A percentile compares a stretch with the other conserved stretches of the same genome.
phyloP scores from a whole-genome alignment of 2,888 invertebrate genomes.

The Cephalotes varians region DNA sequence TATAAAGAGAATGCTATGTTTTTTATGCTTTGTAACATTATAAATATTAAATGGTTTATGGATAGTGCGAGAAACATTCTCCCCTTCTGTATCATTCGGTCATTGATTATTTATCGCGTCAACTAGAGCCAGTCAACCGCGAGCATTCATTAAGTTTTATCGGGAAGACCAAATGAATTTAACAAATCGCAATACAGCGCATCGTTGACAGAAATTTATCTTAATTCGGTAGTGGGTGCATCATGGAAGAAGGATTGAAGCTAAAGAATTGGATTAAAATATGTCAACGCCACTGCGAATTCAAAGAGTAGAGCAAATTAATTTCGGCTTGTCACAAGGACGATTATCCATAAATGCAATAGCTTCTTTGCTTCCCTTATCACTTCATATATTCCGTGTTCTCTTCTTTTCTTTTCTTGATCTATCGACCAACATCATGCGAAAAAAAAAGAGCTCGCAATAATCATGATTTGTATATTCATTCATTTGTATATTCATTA shows the following conservation, averaged over 20 bases:
- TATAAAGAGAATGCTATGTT: conserved; percentile 59
- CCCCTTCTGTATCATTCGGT: conserved; percentile 64
- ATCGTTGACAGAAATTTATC: conserved; percentile 78
- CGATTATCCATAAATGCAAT: conserved; percentile 83
- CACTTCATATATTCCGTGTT: conserved; percentile 42
- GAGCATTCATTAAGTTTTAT: conserved; percentile 71
- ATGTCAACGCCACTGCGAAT: conserved; percentile 76
- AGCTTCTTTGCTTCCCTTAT: conserved; percentile 73
- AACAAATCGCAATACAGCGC: conserved; percentile 68
- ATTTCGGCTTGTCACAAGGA: conserved; percentile 81
- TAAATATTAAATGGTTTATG: conserved; percentile 83
- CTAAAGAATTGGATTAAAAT: conserved; percentile 84
- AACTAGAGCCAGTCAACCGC: conserved; percentile 73
- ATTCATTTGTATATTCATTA: conserved; percentile 69
- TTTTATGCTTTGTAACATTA: conserved; percentile 78
- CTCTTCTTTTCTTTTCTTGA: conserved; percentile 2
- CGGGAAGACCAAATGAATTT: conserved; percentile 70
- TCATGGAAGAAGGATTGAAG: conserved; percentile 62
- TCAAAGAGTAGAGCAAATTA: conserved; percentile 77
- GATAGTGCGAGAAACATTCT: conserved; percentile 65
- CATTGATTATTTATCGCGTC: conserved; percentile 85
- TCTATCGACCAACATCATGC: neutral
- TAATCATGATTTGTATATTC: conserved; percentile 67
- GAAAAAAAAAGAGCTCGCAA: conserved; percentile 62
- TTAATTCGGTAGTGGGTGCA: conserved; percentile 54